Conservation (phyloP, 2,113 vertebrate genomes). For the Macrotis lagotis region DNA sequence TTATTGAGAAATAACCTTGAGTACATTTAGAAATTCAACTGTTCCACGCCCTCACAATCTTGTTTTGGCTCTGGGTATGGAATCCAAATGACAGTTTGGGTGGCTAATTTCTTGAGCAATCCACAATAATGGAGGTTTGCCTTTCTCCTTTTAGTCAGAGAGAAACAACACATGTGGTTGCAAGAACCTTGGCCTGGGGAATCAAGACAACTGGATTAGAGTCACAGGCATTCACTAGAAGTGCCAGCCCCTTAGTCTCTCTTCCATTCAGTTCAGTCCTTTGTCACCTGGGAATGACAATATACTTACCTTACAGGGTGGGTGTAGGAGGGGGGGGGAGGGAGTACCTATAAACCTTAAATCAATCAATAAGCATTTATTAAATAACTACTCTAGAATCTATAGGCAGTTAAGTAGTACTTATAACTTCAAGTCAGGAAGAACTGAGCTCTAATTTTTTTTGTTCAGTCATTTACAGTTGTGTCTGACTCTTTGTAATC, state of each 20-base stretch:
- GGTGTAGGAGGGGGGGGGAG: too few relatives aligned
- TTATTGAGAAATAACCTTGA: conserved; percentile 14
- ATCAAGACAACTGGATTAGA: background rate
- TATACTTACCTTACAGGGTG: background rate
- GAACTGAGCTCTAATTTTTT: background rate
- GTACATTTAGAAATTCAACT: too few relatives aligned
- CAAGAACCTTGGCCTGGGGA: background rate
- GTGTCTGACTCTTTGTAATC: too few relatives aligned
- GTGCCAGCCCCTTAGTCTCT: background rate
- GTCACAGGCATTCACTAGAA: background rate
- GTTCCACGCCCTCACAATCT: background rate
- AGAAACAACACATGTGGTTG: background rate
- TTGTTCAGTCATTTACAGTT: background rate
- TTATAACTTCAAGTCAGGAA: background rate
- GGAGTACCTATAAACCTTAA: background rate
- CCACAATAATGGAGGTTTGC: background rate
- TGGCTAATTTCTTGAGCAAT: background rate
- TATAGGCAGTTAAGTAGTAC: background rate
- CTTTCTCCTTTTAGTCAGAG: background rate
- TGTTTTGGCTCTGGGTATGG: background rate
- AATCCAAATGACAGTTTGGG: background rate
- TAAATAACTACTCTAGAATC: background rate
- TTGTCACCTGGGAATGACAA: background rate
- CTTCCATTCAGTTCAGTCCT: background rate
- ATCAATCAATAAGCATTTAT: background rate